Evolutionary conservation across 2,113 vertebrate species (phyloP).

Genomic region (Nannobrachium achirus): DNA sequence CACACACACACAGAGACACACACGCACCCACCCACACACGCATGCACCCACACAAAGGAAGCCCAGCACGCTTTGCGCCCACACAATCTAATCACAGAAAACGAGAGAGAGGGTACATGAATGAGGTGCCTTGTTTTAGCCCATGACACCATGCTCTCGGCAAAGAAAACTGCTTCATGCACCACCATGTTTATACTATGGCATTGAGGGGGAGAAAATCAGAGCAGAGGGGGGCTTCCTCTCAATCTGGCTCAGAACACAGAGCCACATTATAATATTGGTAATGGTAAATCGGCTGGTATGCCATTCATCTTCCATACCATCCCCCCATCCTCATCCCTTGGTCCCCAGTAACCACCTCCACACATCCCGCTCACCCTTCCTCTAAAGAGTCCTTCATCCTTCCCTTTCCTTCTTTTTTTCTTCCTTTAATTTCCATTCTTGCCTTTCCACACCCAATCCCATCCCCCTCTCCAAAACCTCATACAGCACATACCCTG

Average conservation of each 20-base stretch:
- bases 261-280: conserved; percentile 43
- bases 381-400: conserved; percentile 11
- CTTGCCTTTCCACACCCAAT: neutral
- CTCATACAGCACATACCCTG: conserved; percentile 29
- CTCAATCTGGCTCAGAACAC: conserved; percentile 23
- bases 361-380: conserved; percentile 45
- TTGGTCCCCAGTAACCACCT: conserved; percentile 38
- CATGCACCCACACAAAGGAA: conserved; percentile 22
- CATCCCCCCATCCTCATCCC: conserved; percentile 25
- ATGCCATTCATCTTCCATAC: conserved; percentile 16
- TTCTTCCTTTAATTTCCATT: conserved; percentile 6
- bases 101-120: conserved; percentile 49
- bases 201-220: conserved; percentile 40
- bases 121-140: conserved; percentile 60
- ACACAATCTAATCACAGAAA: conserved; percentile 44
- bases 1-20: conserved; percentile 12
- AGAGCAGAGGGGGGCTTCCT: conserved; percentile 12
- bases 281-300: conserved; percentile 5
- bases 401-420: neutral
- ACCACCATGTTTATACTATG: conserved; percentile 54
- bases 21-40: conserved; percentile 5
- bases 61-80: conserved; percentile 23
- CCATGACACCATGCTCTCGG: conserved; percentile 38
- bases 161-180: conserved; percentile 52
- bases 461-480: conserved; percentile 41